These are phyloP conservation scores for Spondyliosoma cantharus DNA, from an alignment of 2,797 vertebrate species.

Conservation along the genomic window DNA sequence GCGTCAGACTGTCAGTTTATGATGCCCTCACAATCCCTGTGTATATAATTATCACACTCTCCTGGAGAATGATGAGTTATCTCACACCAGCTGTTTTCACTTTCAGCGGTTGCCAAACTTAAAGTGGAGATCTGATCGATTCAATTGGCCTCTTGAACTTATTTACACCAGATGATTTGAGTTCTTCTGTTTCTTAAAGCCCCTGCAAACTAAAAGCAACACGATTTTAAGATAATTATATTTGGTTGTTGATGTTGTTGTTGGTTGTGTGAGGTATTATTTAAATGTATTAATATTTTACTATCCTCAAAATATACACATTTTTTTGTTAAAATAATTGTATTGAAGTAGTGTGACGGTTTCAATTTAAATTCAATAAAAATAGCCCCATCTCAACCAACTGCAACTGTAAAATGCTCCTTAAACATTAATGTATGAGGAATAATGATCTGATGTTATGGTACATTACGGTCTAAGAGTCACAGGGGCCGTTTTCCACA, in stretches of 20 bases:
- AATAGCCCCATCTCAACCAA: neutral
- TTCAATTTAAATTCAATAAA: constrained; percentile 2
- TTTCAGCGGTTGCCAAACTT: constrained; percentile 25
- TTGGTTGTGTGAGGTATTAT: no score
- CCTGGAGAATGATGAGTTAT: constrained; percentile 38
- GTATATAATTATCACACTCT: constrained; percentile 51
- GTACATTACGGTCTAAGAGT: neutral
- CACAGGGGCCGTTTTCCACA: neutral
- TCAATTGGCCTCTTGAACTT: constrained; percentile 13
- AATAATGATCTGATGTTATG: neutral
- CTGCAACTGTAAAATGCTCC: neutral
- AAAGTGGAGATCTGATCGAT: constrained; percentile 11
- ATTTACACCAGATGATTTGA: neutral
- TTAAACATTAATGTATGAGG: neutral
- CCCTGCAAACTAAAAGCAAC: neutral
- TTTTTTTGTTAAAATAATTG: neutral
- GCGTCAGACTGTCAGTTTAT: constrained; percentile 57
- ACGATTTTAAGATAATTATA: no score
- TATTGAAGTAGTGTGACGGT: neutral
- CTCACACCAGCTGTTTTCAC: constrained; percentile 29
- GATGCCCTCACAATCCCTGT: constrained; percentile 34
- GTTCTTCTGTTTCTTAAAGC: neutral
- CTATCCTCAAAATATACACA: no score
- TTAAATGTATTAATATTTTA: no score
- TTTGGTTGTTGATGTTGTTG: no score